These are phyloP conservation scores for Branchinecta lynchi DNA, from an alignment of 1,140 invertebrate species.

Conservation along the genomic window DNA sequence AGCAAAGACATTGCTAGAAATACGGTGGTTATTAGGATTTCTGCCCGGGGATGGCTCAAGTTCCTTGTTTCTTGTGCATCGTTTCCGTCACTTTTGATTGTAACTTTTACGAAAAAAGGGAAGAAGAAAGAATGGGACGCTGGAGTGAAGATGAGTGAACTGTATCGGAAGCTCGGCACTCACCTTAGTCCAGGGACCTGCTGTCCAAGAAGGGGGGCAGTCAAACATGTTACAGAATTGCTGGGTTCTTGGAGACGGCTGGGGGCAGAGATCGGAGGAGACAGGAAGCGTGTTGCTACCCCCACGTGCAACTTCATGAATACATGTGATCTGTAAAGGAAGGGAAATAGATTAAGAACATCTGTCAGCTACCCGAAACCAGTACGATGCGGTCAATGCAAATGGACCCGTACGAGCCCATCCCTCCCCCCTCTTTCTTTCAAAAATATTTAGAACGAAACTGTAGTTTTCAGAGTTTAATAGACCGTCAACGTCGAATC, in stretches of 20 bases:
- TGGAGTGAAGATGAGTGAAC: too few species aligned
- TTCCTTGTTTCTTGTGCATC: too few species aligned
- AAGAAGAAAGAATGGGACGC: too few species aligned
- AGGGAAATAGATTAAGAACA: background rate
- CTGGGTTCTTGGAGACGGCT: slow-evolving; percentile 62
- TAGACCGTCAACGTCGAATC: too few species aligned
- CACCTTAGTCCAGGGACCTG: slow-evolving; percentile 63
- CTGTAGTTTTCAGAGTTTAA: too few species aligned
- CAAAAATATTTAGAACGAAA: too few species aligned
- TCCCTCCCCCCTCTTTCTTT: background rate
- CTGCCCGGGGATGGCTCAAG: too few species aligned
- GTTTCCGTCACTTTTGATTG: too few species aligned
- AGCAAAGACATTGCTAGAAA: too few species aligned
- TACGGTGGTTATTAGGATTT: too few species aligned
- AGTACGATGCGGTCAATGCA: background rate
- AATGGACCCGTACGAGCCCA: background rate
- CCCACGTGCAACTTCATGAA: slow-evolving; percentile 75
- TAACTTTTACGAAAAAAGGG: too few species aligned
- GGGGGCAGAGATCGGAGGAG: slow-evolving; percentile 73
- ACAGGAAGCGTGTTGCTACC: slow-evolving; percentile 70
- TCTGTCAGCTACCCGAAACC: background rate
- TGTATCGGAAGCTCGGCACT: background rate
- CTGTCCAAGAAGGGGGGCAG: slow-evolving; percentile 72
- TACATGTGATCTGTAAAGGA: slow-evolving; percentile 46
- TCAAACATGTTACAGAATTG: slow-evolving; percentile 82